These are phyloP conservation scores for Tetraodon nigroviridis DNA, from an alignment of 2,113 vertebrate species.

Conservation along the genomic window DNA sequence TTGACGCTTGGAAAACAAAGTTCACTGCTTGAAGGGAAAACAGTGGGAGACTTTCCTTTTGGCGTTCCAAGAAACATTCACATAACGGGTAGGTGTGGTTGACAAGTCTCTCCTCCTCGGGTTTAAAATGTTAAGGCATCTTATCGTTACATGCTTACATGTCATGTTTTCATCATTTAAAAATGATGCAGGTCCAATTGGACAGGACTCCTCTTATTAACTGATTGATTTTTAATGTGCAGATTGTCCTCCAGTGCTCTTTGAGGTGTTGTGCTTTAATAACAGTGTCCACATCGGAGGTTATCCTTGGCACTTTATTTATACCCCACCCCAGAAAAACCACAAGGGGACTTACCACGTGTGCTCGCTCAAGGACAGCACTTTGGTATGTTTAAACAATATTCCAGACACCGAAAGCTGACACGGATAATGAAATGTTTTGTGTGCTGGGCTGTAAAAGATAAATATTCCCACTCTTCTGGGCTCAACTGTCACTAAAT, in stretches of 20 bases:
- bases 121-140: too few relatives aligned
- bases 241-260: conserved; percentile 86
- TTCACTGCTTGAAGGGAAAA: conserved; percentile 79
- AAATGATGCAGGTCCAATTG: too few relatives aligned
- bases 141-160: too few relatives aligned
- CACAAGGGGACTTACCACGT: conserved; percentile 89
- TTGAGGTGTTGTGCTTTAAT: conserved; percentile 86
- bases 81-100: conserved; percentile 80
- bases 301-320: conserved; percentile 95
- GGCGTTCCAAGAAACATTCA: conserved; percentile 94
- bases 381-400: conserved; percentile 76
- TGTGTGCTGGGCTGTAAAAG: not conserved
- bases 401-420: too few relatives aligned
- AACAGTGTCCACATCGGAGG: conserved; percentile 92
- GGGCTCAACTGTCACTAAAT: conserved; percentile 8
- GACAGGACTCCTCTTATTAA: not conserved
- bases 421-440: too few relatives aligned
- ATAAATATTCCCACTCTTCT: not conserved
- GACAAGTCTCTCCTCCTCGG: too few relatives aligned
- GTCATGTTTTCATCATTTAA: too few relatives aligned
- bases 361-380: conserved; percentile 83
- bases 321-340: conserved; percentile 87
- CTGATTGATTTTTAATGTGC: conserved; percentile 11
- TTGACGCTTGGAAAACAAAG: conserved; percentile 81
- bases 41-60: conserved; percentile 85